A percentile compares a stretch with the other conserved stretches of the same genome.
These are phyloP conservation scores for Gorsachius magnificus DNA, from an alignment of 2,797 vertebrate genomes.

Conservation along the genomic window DNA sequence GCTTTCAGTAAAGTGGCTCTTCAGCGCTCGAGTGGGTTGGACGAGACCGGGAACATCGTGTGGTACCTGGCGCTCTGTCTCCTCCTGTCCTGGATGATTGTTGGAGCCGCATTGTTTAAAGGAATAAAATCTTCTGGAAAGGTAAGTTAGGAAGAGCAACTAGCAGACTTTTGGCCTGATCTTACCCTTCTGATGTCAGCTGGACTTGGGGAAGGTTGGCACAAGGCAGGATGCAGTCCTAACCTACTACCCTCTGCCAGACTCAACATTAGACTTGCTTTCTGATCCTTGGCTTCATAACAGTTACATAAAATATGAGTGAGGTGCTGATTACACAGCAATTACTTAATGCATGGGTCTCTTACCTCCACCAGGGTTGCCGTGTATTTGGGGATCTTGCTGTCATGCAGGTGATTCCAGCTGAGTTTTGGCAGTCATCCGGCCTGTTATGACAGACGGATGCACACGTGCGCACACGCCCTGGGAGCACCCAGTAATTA, in stretches of 20 bases:
- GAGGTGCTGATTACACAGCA: not conserved
- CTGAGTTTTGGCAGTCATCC: not conserved
- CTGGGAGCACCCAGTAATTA: conserved; percentile 14
- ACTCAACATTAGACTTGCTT: not conserved
- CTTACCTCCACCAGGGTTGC: not conserved
- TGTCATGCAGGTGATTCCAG: not conserved
- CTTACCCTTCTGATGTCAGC: not conserved
- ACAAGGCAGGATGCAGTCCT: not conserved
- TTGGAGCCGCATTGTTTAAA: conserved; percentile 84
- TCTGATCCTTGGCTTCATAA: not conserved
- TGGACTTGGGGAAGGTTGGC: not conserved
- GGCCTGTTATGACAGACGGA: not conserved
- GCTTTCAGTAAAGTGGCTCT: conserved; percentile 84
- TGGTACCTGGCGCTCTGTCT: conserved; percentile 96
- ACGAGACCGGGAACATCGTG: conserved; percentile 88
- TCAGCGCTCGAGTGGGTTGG: conserved; percentile 82
- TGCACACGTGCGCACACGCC: not conserved
- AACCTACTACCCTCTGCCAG: not conserved
- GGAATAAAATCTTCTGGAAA: conserved; percentile 98
- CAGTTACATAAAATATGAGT: not conserved
- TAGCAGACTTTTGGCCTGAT: not conserved
- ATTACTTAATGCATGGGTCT: not conserved
- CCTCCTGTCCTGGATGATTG: conserved; percentile 85
- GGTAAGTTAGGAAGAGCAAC: conserved; percentile 74
- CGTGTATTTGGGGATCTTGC: not conserved